Percentiles rank a stretch among this genome's conserved stretches.
Evolutionary conservation across 2,113 vertebrate genomes (phyloP).

Genomic region (Zeus faber): DNA sequence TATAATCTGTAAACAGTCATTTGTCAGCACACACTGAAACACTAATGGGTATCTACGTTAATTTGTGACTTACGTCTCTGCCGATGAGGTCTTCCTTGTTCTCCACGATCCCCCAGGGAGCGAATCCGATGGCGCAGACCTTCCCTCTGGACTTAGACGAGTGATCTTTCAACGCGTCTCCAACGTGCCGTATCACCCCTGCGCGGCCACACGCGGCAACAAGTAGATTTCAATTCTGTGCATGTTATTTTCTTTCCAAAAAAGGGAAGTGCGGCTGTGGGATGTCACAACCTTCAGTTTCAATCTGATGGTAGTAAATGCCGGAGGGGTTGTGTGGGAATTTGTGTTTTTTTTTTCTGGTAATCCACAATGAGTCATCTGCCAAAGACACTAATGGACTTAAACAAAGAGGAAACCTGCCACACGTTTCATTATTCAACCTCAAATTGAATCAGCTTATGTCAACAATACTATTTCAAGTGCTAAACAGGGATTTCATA

Average conservation of each 20-base stretch:
- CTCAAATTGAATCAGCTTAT: neutral
- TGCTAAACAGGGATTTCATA: neutral
- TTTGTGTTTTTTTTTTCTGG: too few species aligned
- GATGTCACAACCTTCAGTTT: neutral
- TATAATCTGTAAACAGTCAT: too few species aligned
- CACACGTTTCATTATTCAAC: neutral
- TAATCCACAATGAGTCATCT: too few species aligned
- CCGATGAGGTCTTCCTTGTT: conserved; percentile 94
- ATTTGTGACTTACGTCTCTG: conserved; percentile 94
- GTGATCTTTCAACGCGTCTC: conserved; percentile 96
- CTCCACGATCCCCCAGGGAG: conserved; percentile 96
- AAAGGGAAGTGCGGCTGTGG: neutral
- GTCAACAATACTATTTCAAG: neutral
- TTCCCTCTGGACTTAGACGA: conserved; percentile 96
- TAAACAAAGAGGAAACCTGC: too few species aligned
- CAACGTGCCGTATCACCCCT: conserved; percentile 96
- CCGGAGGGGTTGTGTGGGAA: too few species aligned
- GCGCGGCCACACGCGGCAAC: neutral
- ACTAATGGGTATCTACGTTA: too few species aligned
- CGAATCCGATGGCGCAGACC: conserved; percentile 92
- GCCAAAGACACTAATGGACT: too few species aligned
- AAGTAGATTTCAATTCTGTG: neutral
- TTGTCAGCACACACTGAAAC: too few species aligned
- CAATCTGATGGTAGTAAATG: too few species aligned
- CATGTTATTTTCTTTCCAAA: too few species aligned